Base-by-base conservation (phyloP, 2,797 vertebrate genomes). In the Dicrostonyx torquatus region DNA sequence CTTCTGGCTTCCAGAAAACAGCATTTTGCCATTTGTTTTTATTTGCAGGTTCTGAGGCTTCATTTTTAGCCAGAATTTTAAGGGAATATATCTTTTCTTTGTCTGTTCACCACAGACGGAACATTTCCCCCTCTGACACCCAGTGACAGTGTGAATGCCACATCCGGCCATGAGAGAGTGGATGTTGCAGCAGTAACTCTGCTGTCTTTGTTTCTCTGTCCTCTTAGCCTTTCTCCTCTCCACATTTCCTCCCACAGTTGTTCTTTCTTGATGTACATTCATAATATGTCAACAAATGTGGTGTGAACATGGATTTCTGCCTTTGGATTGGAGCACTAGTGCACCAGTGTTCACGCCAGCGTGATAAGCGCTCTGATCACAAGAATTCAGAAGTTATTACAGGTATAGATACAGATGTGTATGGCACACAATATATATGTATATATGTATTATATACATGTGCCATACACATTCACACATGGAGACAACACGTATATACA, bases 281-380 rank as follows among this genome's bases (percentile, higher is more conserved):
- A 72, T 22, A 84, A 40, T 92, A 43, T 83, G 75, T 79, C 94
- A 96, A 89, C 90, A 96, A 92, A 94, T 72, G 18, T 43, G 50
- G 20, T 45, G 48, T 86, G 79, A 95, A 94, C 90, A 78, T 80
- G 62, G 94, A 66, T 75, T 88, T 77, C 73, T 50, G 48, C 68
- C 73, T 89, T 83, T 79, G 90, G 88, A 53, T 77, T 86, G 24
- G 68, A 78, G 77, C 75, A n/a, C 7, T 9, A 37, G 34, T 60
- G 64, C 80, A 88, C 77, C 87, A 26, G 72, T 77, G 31, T 94
- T 91, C 92, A 80, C 45, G 68, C 20, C 31, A 68, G 20, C 60
- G 29, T 48, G 10, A 9, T 50, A 53, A 43, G 37, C 48, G 17
- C 45, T 17, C 24, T 6, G 72, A 83, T 14, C n/a, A n/a, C 78